Base-by-base conservation (phyloP, 2,113 vertebrate species). In the Hyla sarda region DNA sequence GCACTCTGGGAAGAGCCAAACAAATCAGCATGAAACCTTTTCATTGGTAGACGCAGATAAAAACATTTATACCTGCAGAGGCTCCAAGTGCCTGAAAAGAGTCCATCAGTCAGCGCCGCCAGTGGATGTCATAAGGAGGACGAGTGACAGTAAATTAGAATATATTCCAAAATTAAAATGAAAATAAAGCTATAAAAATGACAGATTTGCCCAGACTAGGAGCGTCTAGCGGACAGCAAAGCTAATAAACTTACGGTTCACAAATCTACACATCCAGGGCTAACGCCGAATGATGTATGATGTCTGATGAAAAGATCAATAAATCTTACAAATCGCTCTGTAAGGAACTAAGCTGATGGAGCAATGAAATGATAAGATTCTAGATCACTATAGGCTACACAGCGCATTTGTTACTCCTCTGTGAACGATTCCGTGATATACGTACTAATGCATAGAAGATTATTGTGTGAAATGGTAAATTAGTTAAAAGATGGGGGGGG, bases 181-280 rank as follows among this genome's bases (percentile, higher is more conserved):
- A 72, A 73, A 69, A 69, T 48, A 25, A 10, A 50, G 79, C 79
- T 30, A 30, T 82, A 48, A 82, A 81, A 67, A 80, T 60, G 77
- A 60, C 37, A 21, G 60, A 47, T 82, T 10, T 50, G 25, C 41
- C 54, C 37, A 10, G 54, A 12, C 54, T 23, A 65, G 34, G 14
- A 47, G 21, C 62, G 13, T 14, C 13, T 5, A 34, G 21, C 10
- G 34, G 82, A 56, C 67, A 12, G 47, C 65, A n/a, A 1, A 72
- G 67, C 67, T 34, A 83, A 83, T 83, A 71, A 82, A 82, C 47
- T 56, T 72, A 82, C 47, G 12, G 41, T 67, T 82, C 79, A 82
- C 32, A 60, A 67, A 10, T 65, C 7, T 81, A 65, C 37, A 10
- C 37, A 23, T 17, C n/a, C n/a, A 45, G 12, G 14, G 13, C 45